Percentiles rank a stretch among this genome's conserved stretches.
Evolutionary conservation across 2,113 vertebrate species (phyloP).

Genomic region (Spea multiplicata): DNA sequence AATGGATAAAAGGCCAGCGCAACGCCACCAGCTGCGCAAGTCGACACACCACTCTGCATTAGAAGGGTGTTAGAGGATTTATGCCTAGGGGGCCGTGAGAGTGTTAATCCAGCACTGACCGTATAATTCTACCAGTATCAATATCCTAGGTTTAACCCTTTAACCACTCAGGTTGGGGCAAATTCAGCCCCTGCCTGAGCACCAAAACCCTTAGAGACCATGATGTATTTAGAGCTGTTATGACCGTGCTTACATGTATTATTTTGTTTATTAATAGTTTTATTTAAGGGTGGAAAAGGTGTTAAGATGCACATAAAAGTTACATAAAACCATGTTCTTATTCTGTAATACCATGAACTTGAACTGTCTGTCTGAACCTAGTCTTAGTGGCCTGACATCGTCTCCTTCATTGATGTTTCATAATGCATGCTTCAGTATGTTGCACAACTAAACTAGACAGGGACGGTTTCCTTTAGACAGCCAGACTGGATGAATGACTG

Average conservation of each 20-base stretch:
- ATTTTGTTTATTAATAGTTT: not conserved
- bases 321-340: not conserved
- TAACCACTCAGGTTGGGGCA: too few relatives aligned
- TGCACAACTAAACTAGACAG: not conserved
- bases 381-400: not conserved
- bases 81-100: too few relatives aligned
- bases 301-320: not conserved
- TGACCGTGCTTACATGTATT: not conserved
- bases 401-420: not conserved
- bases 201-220: not conserved
- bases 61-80: too few relatives aligned
- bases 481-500: too few relatives aligned
- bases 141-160: too few relatives aligned
- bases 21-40: too few relatives aligned
- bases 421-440: not conserved
- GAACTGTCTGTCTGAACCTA: not conserved
- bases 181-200: too few relatives aligned
- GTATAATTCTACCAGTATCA: too few relatives aligned
- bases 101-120: too few relatives aligned
- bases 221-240: not conserved
- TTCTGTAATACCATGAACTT: slow-evolving; percentile 2
- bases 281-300: not conserved
- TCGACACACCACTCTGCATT: too few relatives aligned
- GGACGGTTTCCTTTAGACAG: not conserved
- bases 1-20: too few relatives aligned